Evolutionary conservation across 2,113 vertebrate species (phyloP).

Genomic region (Microcebus lehilahytsara): DNA sequence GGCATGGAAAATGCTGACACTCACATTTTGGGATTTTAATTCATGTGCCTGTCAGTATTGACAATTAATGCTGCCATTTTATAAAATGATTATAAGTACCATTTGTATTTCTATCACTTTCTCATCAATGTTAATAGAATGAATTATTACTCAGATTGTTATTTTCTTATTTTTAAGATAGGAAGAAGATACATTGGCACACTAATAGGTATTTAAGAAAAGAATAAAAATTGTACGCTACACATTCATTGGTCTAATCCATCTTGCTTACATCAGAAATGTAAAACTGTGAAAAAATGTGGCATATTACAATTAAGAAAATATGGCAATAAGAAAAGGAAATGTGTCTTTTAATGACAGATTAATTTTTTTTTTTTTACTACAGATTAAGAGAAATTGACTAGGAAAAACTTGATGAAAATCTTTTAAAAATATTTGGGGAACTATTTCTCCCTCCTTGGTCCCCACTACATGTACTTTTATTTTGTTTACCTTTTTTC

Average conservation of each 20-base stretch:
- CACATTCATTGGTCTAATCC: neutral
- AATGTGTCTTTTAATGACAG: neutral
- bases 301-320: neutral
- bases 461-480: neutral
- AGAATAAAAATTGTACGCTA: neutral
- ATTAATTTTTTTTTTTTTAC: neutral
- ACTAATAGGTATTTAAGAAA: neutral
- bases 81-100: neutral
- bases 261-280: neutral
- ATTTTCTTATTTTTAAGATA: neutral
- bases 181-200: neutral
- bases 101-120: neutral
- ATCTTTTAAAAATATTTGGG: neutral
- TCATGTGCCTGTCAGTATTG: neutral
- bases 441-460: neutral
- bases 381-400: neutral
- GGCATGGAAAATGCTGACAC: neutral
- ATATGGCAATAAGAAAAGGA: neutral
- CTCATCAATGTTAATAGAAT: neutral
- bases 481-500: neutral
- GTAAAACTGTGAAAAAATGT: neutral
- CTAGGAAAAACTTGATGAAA: neutral
- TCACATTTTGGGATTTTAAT: neutral
- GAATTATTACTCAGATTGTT: neutral
- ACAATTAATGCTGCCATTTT: neutral